These are phyloP conservation scores for Thunnus thynnus DNA, from an alignment of 2,113 vertebrate genomes.

Conservation along the genomic window DNA sequence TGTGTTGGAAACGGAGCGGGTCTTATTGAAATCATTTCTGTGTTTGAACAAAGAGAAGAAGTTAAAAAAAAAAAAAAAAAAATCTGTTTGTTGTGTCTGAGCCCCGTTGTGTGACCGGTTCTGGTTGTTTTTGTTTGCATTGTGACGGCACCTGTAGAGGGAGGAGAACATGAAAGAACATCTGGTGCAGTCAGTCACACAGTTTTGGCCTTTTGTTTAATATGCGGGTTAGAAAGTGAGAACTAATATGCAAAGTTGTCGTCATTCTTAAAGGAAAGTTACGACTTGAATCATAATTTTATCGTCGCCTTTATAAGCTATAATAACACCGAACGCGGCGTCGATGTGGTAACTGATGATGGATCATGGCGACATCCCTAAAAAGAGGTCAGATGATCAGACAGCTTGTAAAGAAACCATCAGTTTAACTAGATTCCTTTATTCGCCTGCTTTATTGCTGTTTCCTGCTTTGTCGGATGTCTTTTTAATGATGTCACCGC, in stretches of 20 bases:
- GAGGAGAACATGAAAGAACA: neutral
- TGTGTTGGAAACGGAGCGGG: neutral
- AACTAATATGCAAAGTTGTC: neutral
- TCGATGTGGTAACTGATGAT: too few species aligned
- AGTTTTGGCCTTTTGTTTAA: neutral
- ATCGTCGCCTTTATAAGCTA: too few species aligned
- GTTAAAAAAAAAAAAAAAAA: neutral
- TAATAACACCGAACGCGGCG: too few species aligned
- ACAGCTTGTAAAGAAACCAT: too few species aligned
- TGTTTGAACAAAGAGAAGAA: slow-evolving; percentile 18
- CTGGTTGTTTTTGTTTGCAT: neutral
- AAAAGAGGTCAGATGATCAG: too few species aligned
- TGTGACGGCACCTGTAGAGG: neutral
- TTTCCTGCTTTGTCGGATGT: too few species aligned
- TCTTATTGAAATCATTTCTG: slow-evolving; percentile 28
- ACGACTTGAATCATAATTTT: too few species aligned
- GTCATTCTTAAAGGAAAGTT: neutral
- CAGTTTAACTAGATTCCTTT: too few species aligned
- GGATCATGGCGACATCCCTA: too few species aligned
- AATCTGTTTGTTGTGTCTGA: neutral
- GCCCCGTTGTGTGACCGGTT: neutral
- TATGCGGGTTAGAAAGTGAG: neutral
- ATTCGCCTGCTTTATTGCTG: too few species aligned
- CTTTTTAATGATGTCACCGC: too few species aligned
- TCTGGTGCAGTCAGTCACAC: neutral